Evolutionary conservation across 1,140 invertebrate species (phyloP).

Genomic region (Drosophila prosaltans): DNA sequence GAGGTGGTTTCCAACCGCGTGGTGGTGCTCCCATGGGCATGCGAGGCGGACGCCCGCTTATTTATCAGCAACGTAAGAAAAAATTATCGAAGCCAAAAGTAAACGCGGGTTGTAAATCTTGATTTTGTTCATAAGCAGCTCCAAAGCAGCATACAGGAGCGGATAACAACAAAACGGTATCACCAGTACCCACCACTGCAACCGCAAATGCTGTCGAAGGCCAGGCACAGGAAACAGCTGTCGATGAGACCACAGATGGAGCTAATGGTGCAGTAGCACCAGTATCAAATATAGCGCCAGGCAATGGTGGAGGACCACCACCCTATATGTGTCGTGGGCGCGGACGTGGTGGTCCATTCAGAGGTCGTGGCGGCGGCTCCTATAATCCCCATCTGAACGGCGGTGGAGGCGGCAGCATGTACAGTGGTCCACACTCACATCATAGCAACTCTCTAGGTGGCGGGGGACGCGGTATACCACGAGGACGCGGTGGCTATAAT

Average conservation of each 20-base stretch:
- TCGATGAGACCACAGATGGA: conserved; percentile 52
- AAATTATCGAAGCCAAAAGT: not conserved
- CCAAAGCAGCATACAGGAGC: conserved; percentile 79
- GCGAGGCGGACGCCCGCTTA: conserved; percentile 73
- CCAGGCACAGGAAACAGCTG: conserved; percentile 28
- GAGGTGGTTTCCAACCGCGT: conserved; percentile 70
- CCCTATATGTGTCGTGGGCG: conserved; percentile 66
- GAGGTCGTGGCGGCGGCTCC: conserved; percentile 71
- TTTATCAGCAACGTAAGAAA: conserved; percentile 77
- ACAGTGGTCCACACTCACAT: conserved; percentile 57
- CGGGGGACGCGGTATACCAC: conserved; percentile 70
- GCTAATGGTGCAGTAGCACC: conserved; percentile 27
- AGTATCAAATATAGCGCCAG: conserved; percentile 36
- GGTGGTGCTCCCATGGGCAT: conserved; percentile 77
- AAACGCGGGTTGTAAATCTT: conserved; percentile 23
- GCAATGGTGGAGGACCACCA: conserved; percentile 59
- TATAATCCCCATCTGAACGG: conserved; percentile 78
- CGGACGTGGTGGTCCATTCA: conserved; percentile 61
- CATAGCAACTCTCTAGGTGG: conserved; percentile 65
- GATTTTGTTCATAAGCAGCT: conserved; percentile 48
- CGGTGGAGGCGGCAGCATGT: conserved; percentile 65
- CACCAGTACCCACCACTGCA: conserved; percentile 68
- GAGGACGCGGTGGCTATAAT: conserved; percentile 78
- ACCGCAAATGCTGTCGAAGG: conserved; percentile 32
- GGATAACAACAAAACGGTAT: conserved; percentile 81